Conservation (phyloP, 2,888 invertebrate genomes). For the Apocheima hispidaria region DNA sequence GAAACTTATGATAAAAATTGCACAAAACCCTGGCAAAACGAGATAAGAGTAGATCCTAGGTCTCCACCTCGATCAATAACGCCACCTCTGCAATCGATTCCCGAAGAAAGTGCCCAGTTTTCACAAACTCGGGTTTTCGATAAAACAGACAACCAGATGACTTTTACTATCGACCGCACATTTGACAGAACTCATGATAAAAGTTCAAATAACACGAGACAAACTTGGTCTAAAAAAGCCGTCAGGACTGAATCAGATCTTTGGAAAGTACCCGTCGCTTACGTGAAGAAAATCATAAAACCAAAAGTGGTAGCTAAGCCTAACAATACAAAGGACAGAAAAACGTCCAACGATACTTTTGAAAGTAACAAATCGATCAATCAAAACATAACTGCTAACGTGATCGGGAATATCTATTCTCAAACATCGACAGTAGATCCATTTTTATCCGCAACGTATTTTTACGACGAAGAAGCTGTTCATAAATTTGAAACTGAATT, state of each 20-base stretch:
- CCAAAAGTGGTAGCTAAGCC: constrained; percentile 54
- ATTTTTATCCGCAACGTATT: constrained; percentile 88
- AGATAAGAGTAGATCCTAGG: constrained; percentile 57
- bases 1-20: constrained; percentile 59
- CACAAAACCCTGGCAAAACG: constrained; percentile 70
- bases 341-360: constrained; percentile 58
- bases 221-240: constrained; percentile 76
- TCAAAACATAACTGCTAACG: constrained; percentile 73
- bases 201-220: constrained; percentile 53
- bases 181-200: constrained; percentile 67
- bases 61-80: constrained; percentile 76
- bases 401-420: constrained; percentile 75
- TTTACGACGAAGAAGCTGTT: constrained; percentile 89
- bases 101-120: constrained; percentile 78
- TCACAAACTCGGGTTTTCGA: constrained; percentile 69
- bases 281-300: constrained; percentile 62
- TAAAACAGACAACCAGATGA: constrained; percentile 66
- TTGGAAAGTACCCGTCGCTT: constrained; percentile 71
- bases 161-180: constrained; percentile 78
- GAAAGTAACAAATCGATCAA: constrained; percentile 75
- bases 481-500: constrained; percentile 90
- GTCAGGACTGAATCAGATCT: constrained; percentile 69
- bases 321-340: constrained; percentile 56
- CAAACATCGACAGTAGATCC: constrained; percentile 88
- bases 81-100: constrained; percentile 78